Evolutionary conservation across 2,888 invertebrate genomes (phyloP), one percentile per base, ranked within the genome.

Genomic region (Teleogryllus oceanicus): DNA sequence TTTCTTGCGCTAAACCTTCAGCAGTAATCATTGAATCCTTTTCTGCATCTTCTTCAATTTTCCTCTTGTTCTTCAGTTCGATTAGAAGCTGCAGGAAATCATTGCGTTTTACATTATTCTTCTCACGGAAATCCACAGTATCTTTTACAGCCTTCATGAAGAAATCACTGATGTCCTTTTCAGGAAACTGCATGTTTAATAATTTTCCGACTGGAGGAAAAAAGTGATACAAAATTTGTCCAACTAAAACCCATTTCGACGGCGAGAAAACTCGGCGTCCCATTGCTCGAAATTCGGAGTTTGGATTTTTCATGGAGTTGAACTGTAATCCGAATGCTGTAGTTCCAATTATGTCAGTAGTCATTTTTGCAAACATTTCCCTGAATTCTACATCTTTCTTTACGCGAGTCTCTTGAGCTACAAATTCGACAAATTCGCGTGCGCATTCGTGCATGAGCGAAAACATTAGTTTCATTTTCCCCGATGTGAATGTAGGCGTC

Each of bases 391-490:
- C 76, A 2, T 79, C 85, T 80, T 87, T 85, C 2, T 79, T 85
- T 80, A 87, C 85, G 5, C 84, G 80, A 80, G 84, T 76, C 78
- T 85, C 79, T 50, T 88, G 85, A 49, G 87, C 85, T 8, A 90
- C 86, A 81, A 89, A 88, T 11, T 85, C 84, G 2, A 88, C 85
- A 82, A 92, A 88, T 80, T 90, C 88, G 18, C 88, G 86, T 0
- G 90, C 90, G 79, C 91, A 90, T 74, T 89, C 87, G 74, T 90
- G 88, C 12, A 92, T 89, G 1, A 90, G 88, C 0, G 88, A 87
- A 83, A 91, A 92, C 91, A 93, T 92, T 2, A 86, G 89, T 85
- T 91, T 93, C 77, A 93, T 85, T 85, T 92, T 93, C 11, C 90
- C 91, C 0, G 92, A 89, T 0, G 93, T 90, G 84, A 93, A 94